Base-by-base conservation (phyloP, 2,888 invertebrate genomes). In the Pterobdella sp. region DNA sequence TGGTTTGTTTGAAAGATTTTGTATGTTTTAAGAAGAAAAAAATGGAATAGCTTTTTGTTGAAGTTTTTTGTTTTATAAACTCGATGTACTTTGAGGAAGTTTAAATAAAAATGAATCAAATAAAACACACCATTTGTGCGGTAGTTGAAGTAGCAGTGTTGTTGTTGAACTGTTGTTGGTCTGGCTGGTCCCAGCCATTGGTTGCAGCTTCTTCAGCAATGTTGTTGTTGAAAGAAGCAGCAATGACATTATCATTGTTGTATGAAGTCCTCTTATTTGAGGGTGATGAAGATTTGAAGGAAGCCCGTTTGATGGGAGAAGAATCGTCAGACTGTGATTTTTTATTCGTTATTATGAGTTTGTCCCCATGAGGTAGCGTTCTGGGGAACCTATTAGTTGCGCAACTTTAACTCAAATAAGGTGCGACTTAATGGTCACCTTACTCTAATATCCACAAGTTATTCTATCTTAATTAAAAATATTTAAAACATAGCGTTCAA, bases 141-240 rank as follows among this genome's bases (percentile, higher is more conserved):
- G 35, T 18, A 10, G 42, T n/a, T n/a, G 37, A 1, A 37, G n/a
- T 1, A 36, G 37, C 67, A n/a, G 26, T 36, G n/a, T n/a, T n/a
- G n/a, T n/a, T n/a, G n/a, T n/a, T n/a, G n/a, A n/a, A n/a, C 34
- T 66, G 66, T 34, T 67, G 67, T 67, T 67, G 34, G 36, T 67
- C 37, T 26, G 35, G 42, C 36, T 67, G 36, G 34, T 37, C 67
- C 67, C 67, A 3, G 37, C 67, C 35, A 32, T 65, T 65, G 32
- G 32, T 22, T n/a, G 65, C 22, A 65, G 65, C 3, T n/a, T 56
- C 60, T 56, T 56, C 60, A 18, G 26, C 60, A 56, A 42, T 42
- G 22, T 42, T 42, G 49, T 56, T 56, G 60, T 56, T 56, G 60
- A 56, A 56, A 26, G 60, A 26, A n/a, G 32, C 10, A 22, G 65